phyloP scores from a whole-genome alignment of 2,888 invertebrate genomes.

The Diaphora mendica region DNA sequence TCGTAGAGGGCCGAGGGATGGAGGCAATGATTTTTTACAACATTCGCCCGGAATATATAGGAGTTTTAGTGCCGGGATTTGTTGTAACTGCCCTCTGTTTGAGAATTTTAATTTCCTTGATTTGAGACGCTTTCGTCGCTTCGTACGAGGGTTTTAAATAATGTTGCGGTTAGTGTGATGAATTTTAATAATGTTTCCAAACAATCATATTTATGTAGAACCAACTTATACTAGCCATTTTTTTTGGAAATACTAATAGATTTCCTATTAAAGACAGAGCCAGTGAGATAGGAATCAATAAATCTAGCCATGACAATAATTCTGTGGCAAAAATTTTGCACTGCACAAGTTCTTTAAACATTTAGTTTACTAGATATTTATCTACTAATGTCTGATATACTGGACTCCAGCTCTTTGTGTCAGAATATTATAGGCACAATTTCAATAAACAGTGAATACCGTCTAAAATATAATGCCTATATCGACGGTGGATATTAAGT shows the following conservation, averaged over 20 bases:
- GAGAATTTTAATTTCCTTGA: slow-evolving; percentile 85
- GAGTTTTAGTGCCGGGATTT: slow-evolving; percentile 85
- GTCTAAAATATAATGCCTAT: slow-evolving; percentile 54
- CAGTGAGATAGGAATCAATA: too few species aligned
- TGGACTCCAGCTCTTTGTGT: not conserved
- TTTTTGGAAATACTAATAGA: not conserved
- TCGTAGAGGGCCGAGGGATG: slow-evolving; percentile 81
- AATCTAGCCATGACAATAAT: not conserved
- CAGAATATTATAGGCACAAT: slow-evolving; percentile 16
- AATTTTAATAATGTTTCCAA: slow-evolving; percentile 25
- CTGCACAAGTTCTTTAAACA: not conserved
- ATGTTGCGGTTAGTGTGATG: slow-evolving; percentile 24
- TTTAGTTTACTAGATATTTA: not conserved
- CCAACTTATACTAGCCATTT: not conserved
- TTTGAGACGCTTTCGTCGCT: slow-evolving; percentile 63
- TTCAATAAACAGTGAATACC: slow-evolving; percentile 41
- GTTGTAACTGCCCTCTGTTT: slow-evolving; percentile 83
- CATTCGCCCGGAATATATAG: slow-evolving; percentile 82
- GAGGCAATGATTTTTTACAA: slow-evolving; percentile 87
- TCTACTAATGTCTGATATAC: not conserved
- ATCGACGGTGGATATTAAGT: slow-evolving; percentile 64
- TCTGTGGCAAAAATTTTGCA: not conserved
- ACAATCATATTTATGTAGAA: slow-evolving; percentile 7
- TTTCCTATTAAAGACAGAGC: not conserved
- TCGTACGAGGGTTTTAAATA: slow-evolving; percentile 40